Percentiles rank a stretch among this genome's conserved stretches.
Conservation (phyloP, 2,797 vertebrate genomes). For the Smutsia temminckii region DNA sequence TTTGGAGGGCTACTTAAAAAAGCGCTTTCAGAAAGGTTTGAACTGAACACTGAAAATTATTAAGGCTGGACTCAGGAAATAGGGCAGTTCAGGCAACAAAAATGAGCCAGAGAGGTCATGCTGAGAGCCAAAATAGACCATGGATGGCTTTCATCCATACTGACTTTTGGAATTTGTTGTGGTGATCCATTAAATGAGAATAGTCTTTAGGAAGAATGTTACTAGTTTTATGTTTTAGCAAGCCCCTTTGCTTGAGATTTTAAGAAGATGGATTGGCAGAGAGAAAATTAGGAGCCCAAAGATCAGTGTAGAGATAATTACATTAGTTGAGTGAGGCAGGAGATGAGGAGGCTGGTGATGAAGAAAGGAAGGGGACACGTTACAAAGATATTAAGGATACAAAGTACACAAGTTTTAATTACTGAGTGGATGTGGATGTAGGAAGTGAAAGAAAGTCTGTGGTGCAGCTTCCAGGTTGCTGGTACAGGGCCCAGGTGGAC, state of each 20-base stretch:
- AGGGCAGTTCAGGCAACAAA: neutral
- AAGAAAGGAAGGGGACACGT: neutral
- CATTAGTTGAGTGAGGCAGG: neutral
- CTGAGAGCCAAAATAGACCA: neutral
- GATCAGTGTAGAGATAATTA: neutral
- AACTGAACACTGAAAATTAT: neutral
- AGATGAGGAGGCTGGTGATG: neutral
- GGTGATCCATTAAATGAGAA: neutral
- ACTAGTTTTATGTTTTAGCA: neutral
- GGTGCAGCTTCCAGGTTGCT: neutral
- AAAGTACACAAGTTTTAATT: neutral
- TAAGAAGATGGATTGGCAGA: neutral
- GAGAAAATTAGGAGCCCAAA: neutral
- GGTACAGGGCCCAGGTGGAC: neutral
- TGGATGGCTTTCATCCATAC: neutral
- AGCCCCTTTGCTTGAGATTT: neutral
- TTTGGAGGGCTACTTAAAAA: neutral
- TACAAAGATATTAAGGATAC: neutral
- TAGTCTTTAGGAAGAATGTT: neutral
- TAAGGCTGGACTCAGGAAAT: neutral
- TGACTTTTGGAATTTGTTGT: neutral
- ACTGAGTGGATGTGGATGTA: neutral
- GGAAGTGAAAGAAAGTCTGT: neutral
- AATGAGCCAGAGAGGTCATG: neutral
- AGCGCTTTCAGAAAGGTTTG: neutral